Conservation (phyloP, 1,140 invertebrate genomes). For the Caerostris extrusa region DNA sequence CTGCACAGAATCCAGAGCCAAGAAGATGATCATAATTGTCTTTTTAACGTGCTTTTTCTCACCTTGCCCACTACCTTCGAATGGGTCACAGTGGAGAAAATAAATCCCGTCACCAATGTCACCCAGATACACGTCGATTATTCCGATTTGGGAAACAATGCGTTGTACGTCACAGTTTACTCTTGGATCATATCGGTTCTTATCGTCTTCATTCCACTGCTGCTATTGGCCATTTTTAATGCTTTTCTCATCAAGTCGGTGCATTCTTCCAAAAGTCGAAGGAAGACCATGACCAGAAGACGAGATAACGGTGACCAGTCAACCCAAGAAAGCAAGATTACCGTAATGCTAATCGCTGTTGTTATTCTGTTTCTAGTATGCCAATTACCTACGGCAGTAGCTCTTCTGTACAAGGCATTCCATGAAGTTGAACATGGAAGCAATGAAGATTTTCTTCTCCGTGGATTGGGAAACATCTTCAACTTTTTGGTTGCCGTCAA, state of each 20-base stretch:
- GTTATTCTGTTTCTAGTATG: slow-evolving; percentile 89
- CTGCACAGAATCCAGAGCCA: slow-evolving; percentile 85
- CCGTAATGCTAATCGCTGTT: slow-evolving; percentile 88
- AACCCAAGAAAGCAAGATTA: slow-evolving; percentile 87
- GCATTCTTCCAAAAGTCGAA: slow-evolving; percentile 83
- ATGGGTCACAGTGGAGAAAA: slow-evolving; percentile 81
- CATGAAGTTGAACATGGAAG: slow-evolving; percentile 80
- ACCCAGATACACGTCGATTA: slow-evolving; percentile 46
- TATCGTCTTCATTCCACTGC: slow-evolving; percentile 87
- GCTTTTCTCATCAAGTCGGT: slow-evolving; percentile 87
- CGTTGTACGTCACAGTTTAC: slow-evolving; percentile 85
- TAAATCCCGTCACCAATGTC: slow-evolving; percentile 79
- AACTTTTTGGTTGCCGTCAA: slow-evolving; percentile 88
- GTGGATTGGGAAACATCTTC: slow-evolving; percentile 87
- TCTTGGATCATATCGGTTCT: slow-evolving; percentile 86
- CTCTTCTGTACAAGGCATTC: slow-evolving; percentile 83
- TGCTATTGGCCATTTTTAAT: slow-evolving; percentile 88
- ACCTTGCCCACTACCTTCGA: slow-evolving; percentile 87
- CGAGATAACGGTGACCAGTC: slow-evolving; percentile 80
- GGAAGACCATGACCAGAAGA: slow-evolving; percentile 84
- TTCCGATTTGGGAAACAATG: slow-evolving; percentile 82
- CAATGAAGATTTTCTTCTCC: slow-evolving; percentile 82
- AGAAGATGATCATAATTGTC: slow-evolving; percentile 85
- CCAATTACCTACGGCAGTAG: slow-evolving; percentile 86
- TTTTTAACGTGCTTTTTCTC: slow-evolving; percentile 86